These are phyloP conservation scores for Stramonita haemastoma DNA, from an alignment of 2,888 invertebrate genomes.

Conservation along the genomic window DNA sequence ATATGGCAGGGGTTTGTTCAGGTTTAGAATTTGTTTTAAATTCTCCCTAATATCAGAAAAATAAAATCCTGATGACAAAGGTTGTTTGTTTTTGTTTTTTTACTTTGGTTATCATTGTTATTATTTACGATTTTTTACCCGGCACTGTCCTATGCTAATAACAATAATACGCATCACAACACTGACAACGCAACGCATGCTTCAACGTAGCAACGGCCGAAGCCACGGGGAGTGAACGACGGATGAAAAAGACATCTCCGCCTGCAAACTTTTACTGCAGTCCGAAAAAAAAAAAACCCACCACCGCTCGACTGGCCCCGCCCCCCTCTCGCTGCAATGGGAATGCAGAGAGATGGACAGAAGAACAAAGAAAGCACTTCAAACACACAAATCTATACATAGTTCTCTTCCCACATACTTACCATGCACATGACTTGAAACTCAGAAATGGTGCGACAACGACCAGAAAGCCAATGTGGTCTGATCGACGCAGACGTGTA, in stretches of 20 bases:
- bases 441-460: neutral
- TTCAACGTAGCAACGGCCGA: neutral
- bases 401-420: neutral
- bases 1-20: no score
- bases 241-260: neutral
- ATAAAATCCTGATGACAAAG: neutral
- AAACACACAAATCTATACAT: neutral
- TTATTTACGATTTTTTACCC: no score
- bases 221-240: neutral
- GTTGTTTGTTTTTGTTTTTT: neutral
- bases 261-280: neutral
- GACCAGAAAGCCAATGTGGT: neutral
- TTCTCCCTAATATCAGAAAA: neutral
- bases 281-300: neutral
- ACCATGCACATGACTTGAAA: neutral
- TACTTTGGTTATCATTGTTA: neutral
- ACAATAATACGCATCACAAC: neutral
- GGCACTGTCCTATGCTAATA: no score
- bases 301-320: slow-evolving; percentile 14
- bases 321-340: slow-evolving; percentile 14
- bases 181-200: neutral
- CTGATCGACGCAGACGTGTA: slow-evolving; percentile 29
- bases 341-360: slow-evolving; percentile 38
- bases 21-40: no score
- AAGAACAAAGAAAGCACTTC: slow-evolving; percentile 40